A percentile compares a stretch with the other conserved stretches of the same genome.
These are phyloP conservation scores for Drosophila carrolli DNA, from an alignment of 1,140 invertebrate species.

Conservation along the genomic window DNA sequence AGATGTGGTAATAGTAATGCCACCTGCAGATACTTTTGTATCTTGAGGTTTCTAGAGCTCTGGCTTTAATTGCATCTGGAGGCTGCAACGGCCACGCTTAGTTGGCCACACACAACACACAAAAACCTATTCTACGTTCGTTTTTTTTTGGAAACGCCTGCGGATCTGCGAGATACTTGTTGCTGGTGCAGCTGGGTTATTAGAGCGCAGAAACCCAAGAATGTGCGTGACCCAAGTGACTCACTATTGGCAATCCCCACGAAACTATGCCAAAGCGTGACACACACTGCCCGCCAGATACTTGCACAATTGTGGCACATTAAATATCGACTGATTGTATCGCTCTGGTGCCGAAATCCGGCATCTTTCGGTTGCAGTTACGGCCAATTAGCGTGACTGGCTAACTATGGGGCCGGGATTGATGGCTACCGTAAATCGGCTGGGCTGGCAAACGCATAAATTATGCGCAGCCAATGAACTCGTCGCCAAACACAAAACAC, in stretches of 20 bases:
- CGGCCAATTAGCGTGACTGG: slow-evolving; percentile 29
- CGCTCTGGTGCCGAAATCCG: slow-evolving; percentile 18
- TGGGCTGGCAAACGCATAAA: slow-evolving; percentile 46
- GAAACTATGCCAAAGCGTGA: slow-evolving; percentile 5
- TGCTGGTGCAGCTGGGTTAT: slow-evolving; percentile 18
- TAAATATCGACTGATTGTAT: slow-evolving; percentile 50
- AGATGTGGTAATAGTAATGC: slow-evolving; percentile 44
- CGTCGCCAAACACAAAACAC: slow-evolving; percentile 6
- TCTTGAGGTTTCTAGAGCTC: slow-evolving; percentile 39
- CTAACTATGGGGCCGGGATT: slow-evolving; percentile 19
- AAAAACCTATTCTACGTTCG: slow-evolving; percentile 18
- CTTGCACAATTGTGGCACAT: slow-evolving; percentile 46
- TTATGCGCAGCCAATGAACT: slow-evolving; percentile 70
- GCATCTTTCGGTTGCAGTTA: slow-evolving; percentile 21
- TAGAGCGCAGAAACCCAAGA: slow-evolving; percentile 41
- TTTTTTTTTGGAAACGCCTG: slow-evolving; percentile 45
- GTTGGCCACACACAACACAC: slow-evolving; percentile 46
- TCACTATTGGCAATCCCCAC: slow-evolving; percentile 20
- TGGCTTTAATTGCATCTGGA: slow-evolving; percentile 65
- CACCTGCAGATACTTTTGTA: slow-evolving; percentile 22
- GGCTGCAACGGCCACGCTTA: slow-evolving; percentile 58
- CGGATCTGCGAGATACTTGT: slow-evolving; percentile 14
- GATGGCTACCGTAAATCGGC: slow-evolving; percentile 12
- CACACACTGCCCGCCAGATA: slow-evolving; percentile 1
- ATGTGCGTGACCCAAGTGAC: slow-evolving; percentile 46